These are phyloP conservation scores for Philonicus albiceps DNA, from an alignment of 2,888 invertebrate species.

Conservation along the genomic window DNA sequence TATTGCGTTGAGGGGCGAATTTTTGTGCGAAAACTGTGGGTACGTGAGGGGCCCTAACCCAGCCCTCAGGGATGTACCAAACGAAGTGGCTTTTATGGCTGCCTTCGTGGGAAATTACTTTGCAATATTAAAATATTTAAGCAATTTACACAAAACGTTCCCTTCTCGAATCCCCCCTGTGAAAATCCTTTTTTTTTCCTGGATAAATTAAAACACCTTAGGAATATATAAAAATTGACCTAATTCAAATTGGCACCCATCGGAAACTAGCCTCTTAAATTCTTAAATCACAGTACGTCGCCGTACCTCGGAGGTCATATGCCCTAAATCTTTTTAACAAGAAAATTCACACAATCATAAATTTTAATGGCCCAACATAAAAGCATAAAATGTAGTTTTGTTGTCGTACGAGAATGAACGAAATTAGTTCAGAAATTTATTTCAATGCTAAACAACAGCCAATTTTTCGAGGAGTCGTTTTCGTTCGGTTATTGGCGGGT, in stretches of 20 bases:
- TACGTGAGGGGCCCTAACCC: neutral
- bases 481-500: neutral
- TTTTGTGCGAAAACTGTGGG: neutral
- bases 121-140: conserved; percentile 2
- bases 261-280: neutral
- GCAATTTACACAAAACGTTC: neutral
- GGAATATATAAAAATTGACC: neutral
- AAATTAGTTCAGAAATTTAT: conserved; percentile 32
- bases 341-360: conserved; percentile 41
- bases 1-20: conserved; percentile 23
- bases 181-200: neutral
- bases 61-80: neutral
- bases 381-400: neutral
- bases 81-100: neutral
- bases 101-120: conserved; percentile 29
- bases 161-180: neutral
- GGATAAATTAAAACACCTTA: neutral
- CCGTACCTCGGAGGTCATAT: neutral
- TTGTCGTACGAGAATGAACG: conserved; percentile 8
- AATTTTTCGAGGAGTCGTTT: no score
- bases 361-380: conserved; percentile 32
- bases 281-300: neutral
- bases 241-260: neutral
- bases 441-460: neutral
- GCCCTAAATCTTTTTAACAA: conserved; percentile 26